phyloP scores from a whole-genome alignment of 2,888 invertebrate genomes.

The Drosophila fulvimacula region DNA sequence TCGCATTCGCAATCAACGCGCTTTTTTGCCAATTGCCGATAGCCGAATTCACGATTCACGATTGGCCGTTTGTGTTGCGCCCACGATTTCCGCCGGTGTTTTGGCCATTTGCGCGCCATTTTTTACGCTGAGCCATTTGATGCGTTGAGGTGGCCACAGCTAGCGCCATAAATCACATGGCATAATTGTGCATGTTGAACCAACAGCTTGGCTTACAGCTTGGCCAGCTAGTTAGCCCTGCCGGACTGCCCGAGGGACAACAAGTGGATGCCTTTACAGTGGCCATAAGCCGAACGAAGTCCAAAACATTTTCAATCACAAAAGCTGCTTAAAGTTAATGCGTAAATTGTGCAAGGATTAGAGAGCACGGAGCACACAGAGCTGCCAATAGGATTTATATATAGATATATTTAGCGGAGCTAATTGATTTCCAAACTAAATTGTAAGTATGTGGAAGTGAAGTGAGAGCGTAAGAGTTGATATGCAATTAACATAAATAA shows the following conservation, averaged over 20 bases:
- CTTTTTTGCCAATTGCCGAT: constrained; percentile 1
- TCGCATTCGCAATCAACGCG: constrained; percentile 43
- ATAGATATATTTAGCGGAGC: constrained; percentile 10
- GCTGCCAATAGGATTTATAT: constrained; percentile 13
- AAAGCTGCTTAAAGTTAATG: constrained; percentile 23
- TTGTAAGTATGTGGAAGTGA: constrained; percentile 44
- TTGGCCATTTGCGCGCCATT: constrained; percentile 60
- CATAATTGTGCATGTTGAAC: constrained; percentile 66
- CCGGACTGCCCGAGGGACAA: constrained; percentile 20
- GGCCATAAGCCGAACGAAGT: constrained; percentile 26
- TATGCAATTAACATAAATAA: not conserved
- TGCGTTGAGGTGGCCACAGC: constrained; percentile 21
- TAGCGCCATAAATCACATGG: constrained; percentile 67
- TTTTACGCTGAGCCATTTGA: constrained; percentile 24
- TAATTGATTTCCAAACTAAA: constrained; percentile 23
- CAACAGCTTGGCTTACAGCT: constrained; percentile 23
- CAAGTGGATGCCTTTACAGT: constrained; percentile 59
- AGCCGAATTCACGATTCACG: constrained; percentile 4
- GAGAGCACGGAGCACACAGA: constrained; percentile 21
- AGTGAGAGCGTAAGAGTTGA: not conserved
- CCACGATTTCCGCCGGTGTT: constrained; percentile 46
- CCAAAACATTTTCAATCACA: constrained; percentile 27
- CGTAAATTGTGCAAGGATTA: constrained; percentile 36
- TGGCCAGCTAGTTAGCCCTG: not conserved
- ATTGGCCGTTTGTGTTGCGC: constrained; percentile 30